These are phyloP conservation scores for Rafetus swinhoei DNA, from an alignment of 2,113 vertebrate species.

Conservation along the genomic window DNA sequence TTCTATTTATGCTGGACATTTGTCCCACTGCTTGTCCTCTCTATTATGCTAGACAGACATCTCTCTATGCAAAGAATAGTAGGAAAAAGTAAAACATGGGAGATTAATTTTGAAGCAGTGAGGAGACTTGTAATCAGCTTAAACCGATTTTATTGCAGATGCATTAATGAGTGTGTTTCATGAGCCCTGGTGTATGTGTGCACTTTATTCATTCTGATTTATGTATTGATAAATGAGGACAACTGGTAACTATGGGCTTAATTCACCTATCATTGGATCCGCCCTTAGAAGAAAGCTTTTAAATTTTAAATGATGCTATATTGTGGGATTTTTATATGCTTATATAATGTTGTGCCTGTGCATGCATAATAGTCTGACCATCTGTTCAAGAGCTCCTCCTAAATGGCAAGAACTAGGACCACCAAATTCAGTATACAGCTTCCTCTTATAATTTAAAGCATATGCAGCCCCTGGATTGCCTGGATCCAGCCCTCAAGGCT, in stretches of 20 bases:
- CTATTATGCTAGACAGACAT: background rate
- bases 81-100: background rate
- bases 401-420: no score
- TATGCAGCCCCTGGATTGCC: no score
- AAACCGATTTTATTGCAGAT: background rate
- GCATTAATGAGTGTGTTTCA: background rate
- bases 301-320: background rate
- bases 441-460: no score
- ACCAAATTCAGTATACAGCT: no score
- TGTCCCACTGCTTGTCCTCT: background rate
- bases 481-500: no score
- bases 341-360: accelerated
- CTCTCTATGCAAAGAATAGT: background rate
- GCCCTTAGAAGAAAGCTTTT: background rate
- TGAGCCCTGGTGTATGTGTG: background rate
- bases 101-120: background rate
- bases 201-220: background rate
- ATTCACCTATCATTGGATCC: accelerated
- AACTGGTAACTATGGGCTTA: accelerated
- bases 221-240: background rate
- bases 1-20: background rate
- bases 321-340: background rate
- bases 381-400: no score
- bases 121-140: background rate
- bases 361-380: background rate